Evolutionary conservation across 2,888 invertebrate species (phyloP).

Genomic region (Pegoplata infirma): DNA sequence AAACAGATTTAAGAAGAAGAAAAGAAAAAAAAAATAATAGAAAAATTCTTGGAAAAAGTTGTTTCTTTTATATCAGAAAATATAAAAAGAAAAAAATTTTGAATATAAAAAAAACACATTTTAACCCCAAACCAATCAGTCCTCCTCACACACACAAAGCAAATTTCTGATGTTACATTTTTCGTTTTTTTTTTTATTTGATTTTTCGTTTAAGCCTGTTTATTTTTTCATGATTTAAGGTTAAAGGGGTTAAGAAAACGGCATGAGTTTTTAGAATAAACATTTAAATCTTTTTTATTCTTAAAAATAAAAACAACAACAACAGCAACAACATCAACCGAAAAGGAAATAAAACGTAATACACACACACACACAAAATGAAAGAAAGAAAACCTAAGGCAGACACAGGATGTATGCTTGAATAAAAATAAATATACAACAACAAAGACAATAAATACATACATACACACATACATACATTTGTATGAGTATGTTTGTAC

Average conservation of each 20-base stretch:
- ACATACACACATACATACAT: too few relatives aligned
- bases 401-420: constrained; percentile 54
- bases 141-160: not conserved
- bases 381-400: constrained; percentile 45
- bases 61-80: not conserved
- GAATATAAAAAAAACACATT: not conserved
- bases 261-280: constrained; percentile 38
- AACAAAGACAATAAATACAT: not conserved
- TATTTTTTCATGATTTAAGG: constrained; percentile 46
- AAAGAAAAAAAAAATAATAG: not conserved
- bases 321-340: constrained; percentile 28
- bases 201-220: not conserved
- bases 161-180: constrained; percentile 4
- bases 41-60: not conserved
- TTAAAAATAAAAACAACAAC: constrained; percentile 25
- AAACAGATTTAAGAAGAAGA: constrained; percentile 16
- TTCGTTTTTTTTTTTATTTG: too few relatives aligned
- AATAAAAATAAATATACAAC: constrained; percentile 32
- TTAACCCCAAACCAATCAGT: too few relatives aligned
- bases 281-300: constrained; percentile 34
- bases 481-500: too few relatives aligned
- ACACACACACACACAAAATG: constrained; percentile 5
- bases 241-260: constrained; percentile 56
- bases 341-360: constrained; percentile 28
- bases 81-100: not conserved